Evolutionary conservation across 2,797 vertebrate genomes (phyloP).

Genomic region (Phyllotis vaccarum): DNA sequence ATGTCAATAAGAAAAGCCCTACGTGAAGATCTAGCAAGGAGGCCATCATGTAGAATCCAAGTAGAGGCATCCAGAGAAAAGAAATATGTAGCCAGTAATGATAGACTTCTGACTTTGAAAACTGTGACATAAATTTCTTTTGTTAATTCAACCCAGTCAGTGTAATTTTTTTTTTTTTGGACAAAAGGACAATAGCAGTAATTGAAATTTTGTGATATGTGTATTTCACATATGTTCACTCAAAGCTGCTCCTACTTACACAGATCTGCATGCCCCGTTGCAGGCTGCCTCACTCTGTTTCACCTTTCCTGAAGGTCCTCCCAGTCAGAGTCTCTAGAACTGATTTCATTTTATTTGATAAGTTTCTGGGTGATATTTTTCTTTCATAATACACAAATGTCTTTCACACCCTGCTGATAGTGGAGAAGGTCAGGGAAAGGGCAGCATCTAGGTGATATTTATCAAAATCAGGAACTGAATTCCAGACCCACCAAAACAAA

Average conservation of each 20-base stretch:
- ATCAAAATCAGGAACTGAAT: neutral
- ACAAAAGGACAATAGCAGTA: neutral
- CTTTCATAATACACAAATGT: neutral
- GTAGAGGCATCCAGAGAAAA: neutral
- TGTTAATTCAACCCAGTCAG: neutral
- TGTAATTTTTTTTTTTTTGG: neutral
- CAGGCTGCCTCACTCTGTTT: no score
- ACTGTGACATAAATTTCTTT: neutral
- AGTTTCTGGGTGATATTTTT: neutral
- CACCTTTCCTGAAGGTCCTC: neutral
- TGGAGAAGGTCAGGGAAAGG: slow-evolving; percentile 6
- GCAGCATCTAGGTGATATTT: neutral
- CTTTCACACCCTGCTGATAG: neutral
- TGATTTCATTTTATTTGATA: neutral
- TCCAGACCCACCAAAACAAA: neutral
- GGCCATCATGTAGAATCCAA: no score
- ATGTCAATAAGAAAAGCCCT: neutral
- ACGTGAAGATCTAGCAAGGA: neutral
- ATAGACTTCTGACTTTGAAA: neutral
- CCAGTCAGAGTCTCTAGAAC: neutral
- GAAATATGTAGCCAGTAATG: neutral
- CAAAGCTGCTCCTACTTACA: neutral
- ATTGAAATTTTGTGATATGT: neutral
- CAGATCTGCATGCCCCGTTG: neutral
- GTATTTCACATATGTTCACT: neutral